A percentile compares a stretch with the other conserved stretches of the same genome.
These are phyloP conservation scores for Tiaroga cobitis DNA, from an alignment of 2,797 vertebrate species.

Conservation along the genomic window DNA sequence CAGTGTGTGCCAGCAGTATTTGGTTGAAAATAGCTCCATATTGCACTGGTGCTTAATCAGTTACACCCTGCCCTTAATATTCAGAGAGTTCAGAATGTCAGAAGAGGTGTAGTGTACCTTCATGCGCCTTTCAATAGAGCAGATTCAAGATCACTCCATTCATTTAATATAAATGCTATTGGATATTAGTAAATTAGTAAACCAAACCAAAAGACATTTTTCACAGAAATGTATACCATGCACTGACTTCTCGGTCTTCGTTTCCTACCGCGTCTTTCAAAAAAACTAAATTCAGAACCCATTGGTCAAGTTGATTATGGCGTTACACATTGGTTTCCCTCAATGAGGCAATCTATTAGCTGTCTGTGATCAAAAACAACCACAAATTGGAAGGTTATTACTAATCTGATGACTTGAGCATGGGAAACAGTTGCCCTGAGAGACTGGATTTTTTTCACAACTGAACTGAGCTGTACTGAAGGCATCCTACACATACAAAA, in stretches of 20 bases:
- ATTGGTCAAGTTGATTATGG: neutral
- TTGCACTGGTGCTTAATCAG: slow-evolving; percentile 56
- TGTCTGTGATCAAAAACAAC: slow-evolving; percentile 6
- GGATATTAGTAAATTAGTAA: neutral
- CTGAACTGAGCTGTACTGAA: neutral
- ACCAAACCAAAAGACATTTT: neutral
- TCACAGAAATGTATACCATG: neutral
- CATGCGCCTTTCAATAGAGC: neutral
- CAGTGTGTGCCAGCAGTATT: slow-evolving; percentile 83
- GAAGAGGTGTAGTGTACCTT: neutral
- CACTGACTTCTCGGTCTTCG: neutral
- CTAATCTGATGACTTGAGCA: slow-evolving; percentile 35
- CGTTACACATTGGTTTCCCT: neutral
- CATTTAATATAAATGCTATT: neutral
- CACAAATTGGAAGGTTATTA: slow-evolving; percentile 14
- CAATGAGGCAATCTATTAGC: neutral
- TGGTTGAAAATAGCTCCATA: slow-evolving; percentile 83
- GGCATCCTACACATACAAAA: neutral
- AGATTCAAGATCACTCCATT: neutral
- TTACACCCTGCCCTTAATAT: slow-evolving; percentile 35
- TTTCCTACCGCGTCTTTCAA: neutral
- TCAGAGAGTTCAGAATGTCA: neutral
- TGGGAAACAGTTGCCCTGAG: slow-evolving; percentile 46
- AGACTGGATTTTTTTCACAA: slow-evolving; percentile 50
- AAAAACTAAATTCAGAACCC: neutral